Base-by-base conservation (phyloP, 2,888 invertebrate species). In the Pogonocherus hispidulus region DNA sequence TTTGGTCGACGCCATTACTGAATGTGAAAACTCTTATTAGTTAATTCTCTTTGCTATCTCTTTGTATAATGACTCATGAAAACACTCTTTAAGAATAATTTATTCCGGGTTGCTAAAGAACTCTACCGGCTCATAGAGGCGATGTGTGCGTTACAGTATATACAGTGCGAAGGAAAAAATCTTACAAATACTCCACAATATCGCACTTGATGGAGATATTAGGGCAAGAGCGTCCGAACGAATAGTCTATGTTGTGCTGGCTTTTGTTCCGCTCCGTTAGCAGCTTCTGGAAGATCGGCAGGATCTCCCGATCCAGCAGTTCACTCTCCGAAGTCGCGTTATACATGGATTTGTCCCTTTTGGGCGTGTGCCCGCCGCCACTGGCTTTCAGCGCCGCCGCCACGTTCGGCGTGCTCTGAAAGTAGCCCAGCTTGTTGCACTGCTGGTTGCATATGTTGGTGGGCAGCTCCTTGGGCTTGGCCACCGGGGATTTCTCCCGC, bases 201-300 rank as follows among this genome's bases (percentile, higher is more conserved):
- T 96, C 96, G 89, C 96, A 96, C 87, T 96, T 96, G 80, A 97
- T 96, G 71, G 96, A 95, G 87, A 96, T 96, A 88, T 96, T 96
- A 23, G 96, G 96, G 85, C 96, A 96, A 81, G 96, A 96, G 77
- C 95, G 92, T 64, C 95, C 94, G 76, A 91, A 92, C 27, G 90
- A 90, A 35, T 92, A 89, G 82, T 92, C 91, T 18, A 91, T 88
- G 62, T 90, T 88, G 60, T 91, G 90, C 3, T 90, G 90, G 76
- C 87, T 87, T 77, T 88, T 89, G 79, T 94, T 94, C 72, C 95
- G 88, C 82, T 95, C 95, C 2, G 94, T 94, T 56, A 95, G 88
- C n/a, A 95, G 88, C 85, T 96, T 96, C 81, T 96, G 94, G 87
- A 96, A 96, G 83, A 96, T 96, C 11, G 96, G 96, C 79, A 96